A percentile compares a stretch with the other conserved stretches of the same genome.
Conservation (phyloP, 2,888 invertebrate genomes). For the Podabrus alpinus region DNA sequence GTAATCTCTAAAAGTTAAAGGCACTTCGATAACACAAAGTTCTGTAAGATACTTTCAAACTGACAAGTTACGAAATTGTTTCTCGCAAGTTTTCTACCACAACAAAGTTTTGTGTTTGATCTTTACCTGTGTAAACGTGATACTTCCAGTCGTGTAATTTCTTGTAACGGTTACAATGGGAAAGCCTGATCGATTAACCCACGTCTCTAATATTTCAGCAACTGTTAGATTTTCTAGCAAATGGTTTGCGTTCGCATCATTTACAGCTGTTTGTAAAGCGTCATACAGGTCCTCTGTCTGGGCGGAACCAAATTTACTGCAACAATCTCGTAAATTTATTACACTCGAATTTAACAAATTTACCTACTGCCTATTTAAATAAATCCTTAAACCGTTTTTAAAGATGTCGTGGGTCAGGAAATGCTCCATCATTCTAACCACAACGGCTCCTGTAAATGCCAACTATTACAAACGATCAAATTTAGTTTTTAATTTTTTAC, state of each 20-base stretch:
- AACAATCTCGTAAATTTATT: background rate
- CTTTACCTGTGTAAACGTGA: constrained; percentile 9
- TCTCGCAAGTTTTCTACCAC: background rate
- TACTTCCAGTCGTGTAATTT: constrained; percentile 4
- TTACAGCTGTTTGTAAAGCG: constrained; percentile 36
- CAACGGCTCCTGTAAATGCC: background rate
- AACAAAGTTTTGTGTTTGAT: background rate
- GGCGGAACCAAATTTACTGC: constrained; percentile 31
- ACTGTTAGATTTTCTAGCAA: constrained; percentile 1
- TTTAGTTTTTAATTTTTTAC: background rate
- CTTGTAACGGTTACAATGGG: constrained; percentile 23
- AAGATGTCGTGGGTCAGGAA: constrained; percentile 7
- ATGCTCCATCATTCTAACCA: constrained; percentile 5
- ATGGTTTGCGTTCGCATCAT: background rate
- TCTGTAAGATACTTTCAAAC: background rate
- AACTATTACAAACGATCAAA: background rate
- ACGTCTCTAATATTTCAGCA: constrained; percentile 2
- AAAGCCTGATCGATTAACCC: constrained; percentile 21
- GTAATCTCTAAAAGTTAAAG: background rate
- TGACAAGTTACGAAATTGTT: background rate
- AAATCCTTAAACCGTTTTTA: constrained; percentile 1
- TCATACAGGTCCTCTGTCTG: constrained; percentile 44
- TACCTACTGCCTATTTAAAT: background rate
- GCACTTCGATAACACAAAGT: background rate
- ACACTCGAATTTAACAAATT: background rate